Evolutionary conservation across 2,888 invertebrate species (phyloP).

Genomic region (Pandemis heparana): DNA sequence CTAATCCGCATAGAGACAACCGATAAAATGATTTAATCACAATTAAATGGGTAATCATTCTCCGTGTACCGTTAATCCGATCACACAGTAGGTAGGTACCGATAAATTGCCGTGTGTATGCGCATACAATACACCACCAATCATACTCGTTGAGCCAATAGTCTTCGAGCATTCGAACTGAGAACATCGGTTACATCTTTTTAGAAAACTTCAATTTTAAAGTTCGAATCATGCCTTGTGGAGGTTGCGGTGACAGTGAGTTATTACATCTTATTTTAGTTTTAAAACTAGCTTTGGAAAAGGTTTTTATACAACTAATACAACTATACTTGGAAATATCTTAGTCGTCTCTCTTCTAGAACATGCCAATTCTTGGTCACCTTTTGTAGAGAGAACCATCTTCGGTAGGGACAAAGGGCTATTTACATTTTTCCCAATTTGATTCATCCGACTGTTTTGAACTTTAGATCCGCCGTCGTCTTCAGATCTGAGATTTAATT

Average conservation of each 20-base stretch:
- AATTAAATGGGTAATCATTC: neutral
- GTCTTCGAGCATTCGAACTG: conserved; percentile 40
- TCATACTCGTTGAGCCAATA: conserved; percentile 42
- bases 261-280: conserved; percentile 41
- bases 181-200: conserved; percentile 39
- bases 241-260: conserved; percentile 79
- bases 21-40: neutral
- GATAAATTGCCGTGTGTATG: conserved; percentile 41
- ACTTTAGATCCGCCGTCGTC: too few species aligned
- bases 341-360: too few species aligned
- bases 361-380: too few species aligned
- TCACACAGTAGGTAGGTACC: conserved; percentile 36
- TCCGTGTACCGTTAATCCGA: conserved; percentile 38
- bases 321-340: neutral
- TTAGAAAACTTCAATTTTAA: conserved; percentile 50
- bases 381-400: too few species aligned
- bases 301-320: neutral
- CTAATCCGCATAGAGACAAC: neutral
- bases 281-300: neutral
- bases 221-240: conserved; percentile 71
- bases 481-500: too few species aligned
- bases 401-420: too few species aligned
- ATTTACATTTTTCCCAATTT: too few species aligned
- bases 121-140: conserved; percentile 47
- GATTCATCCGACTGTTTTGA: too few species aligned